Base-by-base conservation (phyloP, 1,140 invertebrate genomes). In the Pseudobourletiella spinata region DNA sequence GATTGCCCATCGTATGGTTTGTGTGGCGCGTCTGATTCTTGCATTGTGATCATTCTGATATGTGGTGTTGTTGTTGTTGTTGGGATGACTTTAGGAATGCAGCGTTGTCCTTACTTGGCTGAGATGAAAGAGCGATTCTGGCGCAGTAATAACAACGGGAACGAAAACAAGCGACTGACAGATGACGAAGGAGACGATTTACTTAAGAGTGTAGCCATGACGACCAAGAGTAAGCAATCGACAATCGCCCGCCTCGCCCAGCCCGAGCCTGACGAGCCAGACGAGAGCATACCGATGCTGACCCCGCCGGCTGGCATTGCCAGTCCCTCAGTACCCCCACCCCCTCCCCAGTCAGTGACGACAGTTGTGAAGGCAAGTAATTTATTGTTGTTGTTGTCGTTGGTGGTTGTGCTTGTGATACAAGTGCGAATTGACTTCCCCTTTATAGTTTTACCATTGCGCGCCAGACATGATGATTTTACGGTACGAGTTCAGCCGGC, bases 61-160 rank as follows among this genome's bases (percentile, higher is more conserved):
- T n/a, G n/a, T n/a, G n/a, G n/a, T n/a, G n/a, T n/a, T n/a, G n/a
- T n/a, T n/a, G n/a, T n/a, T n/a, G n/a, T n/a, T n/a, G n/a, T n/a
- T n/a, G n/a, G n/a, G n/a, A n/a, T n/a, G n/a, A n/a, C n/a, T n/a
- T n/a, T 18, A 70, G 68, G 68, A 67, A 70, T 70, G 68, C 68
- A 70, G 68, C 65, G 68, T 59, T 70, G 68, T 56, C 68, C 68
- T 43, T 70, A 70, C 63, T 67, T 70, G 60, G 57, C 63, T 65
- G 68, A 70, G 58, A 70, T 70, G 68, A 70, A 67, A 65, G 65
- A 70, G 48, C 56, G 68, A 67, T 70, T 70, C 65, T 70, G 68
- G 68, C 54, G 68, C 25, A 69, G 68, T 59, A 67, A 64, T 32
- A 69, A 59, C 51, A 69, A 69, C 67, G 65, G 63, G 18, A 67